These are phyloP conservation scores for Peribatodes rhomboidaria DNA, from an alignment of 2,888 invertebrate species.

Conservation along the genomic window DNA sequence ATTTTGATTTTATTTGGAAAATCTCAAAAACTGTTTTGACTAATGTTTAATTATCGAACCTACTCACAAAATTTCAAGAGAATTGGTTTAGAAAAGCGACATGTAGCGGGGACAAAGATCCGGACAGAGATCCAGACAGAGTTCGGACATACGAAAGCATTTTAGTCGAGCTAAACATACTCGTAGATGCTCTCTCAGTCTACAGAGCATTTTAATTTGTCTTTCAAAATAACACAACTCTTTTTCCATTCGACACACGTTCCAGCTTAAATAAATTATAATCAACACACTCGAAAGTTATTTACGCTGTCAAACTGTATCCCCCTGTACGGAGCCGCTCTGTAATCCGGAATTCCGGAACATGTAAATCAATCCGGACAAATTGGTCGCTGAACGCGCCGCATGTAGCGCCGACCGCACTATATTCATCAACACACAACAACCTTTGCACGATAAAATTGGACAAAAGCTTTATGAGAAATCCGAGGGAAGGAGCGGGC, in stretches of 20 bases:
- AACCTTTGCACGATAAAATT: constrained; percentile 16
- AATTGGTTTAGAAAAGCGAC: too few species aligned
- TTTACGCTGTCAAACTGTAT: constrained; percentile 30
- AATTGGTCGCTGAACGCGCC: constrained; percentile 35
- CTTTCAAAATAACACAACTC: background rate
- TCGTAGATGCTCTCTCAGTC: background rate
- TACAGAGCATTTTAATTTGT: constrained; percentile 1
- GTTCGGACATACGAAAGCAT: too few species aligned
- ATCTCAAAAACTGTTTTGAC: too few species aligned
- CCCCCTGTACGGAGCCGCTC: constrained; percentile 8
- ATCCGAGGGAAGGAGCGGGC: background rate
- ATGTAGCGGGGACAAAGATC: too few species aligned
- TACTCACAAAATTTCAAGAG: too few species aligned
- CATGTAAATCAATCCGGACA: constrained; percentile 40
- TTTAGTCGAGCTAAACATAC: too few species aligned
- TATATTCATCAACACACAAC: background rate
- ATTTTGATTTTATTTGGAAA: too few species aligned
- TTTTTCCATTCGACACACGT: constrained; percentile 17
- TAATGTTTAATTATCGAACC: too few species aligned
- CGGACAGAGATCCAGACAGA: too few species aligned
- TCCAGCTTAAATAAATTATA: constrained; percentile 20
- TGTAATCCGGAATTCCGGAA: constrained; percentile 36
- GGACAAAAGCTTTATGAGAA: background rate
- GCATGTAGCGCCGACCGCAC: constrained; percentile 16
- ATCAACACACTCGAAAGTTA: constrained; percentile 22